Evolutionary conservation across 2,113 vertebrate species (phyloP), one percentile per base, ranked within the genome.

Genomic region (Mugil cephalus): DNA sequence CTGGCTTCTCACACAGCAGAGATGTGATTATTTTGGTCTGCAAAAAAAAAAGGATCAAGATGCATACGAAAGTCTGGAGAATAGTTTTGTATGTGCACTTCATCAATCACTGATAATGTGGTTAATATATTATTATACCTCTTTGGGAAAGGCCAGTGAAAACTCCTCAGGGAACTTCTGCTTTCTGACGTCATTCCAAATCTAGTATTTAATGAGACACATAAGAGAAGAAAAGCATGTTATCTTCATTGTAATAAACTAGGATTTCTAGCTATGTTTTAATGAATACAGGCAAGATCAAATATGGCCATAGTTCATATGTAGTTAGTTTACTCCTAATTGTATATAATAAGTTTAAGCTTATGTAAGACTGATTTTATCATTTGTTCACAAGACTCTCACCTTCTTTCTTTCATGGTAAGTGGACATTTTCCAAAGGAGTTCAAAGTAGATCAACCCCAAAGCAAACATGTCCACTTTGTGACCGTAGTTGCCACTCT

Each of bases 381-480:
- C n/a, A n/a, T n/a, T n/a, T n/a, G n/a, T n/a, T 5, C 15, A 35
- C 43, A 8, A 38, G 34, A 36, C 1, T 87, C 91, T 82, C 59
- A 94, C 93, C 19, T 2, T 0, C 10, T 0, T 0, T 79, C 17
- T 93, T 84, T 94, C 93, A 0, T 0, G 21, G 14, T 0, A 0
- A 77, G 68, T 68, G 10, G 68, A 6, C 35, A 90, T 1, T 19
- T 79, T 73, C 0, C 89, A 81, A 82, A 96, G 79, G n/a, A 96
- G 92, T 86, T 96, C 95, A 69, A 93, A 95, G 69, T 94, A 93
- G 79, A 96, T 95, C 83, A 98, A 79, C 59, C 96, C 96, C 82
- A 97, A 54, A 35, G 96, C 82, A 79, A 89, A 98, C 78, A 98
- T 93, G 85, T 98, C 96, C 69, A 98, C 96, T 91, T 95, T 91